Percentiles rank a stretch among this genome's conserved stretches.
Conservation (phyloP, 2,888 invertebrate species). For the Mythimna ferrago region DNA sequence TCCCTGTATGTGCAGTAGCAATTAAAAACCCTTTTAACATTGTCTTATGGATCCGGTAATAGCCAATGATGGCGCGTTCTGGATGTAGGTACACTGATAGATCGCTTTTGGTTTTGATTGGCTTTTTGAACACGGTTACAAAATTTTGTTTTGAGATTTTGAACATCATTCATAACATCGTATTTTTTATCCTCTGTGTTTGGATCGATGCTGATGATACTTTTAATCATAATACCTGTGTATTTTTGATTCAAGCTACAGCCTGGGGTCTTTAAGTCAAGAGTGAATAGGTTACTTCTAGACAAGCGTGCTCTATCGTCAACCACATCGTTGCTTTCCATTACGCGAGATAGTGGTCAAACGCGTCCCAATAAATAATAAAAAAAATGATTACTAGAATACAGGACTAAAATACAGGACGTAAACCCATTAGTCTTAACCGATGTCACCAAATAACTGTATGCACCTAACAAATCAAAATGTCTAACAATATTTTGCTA, state of each 20-base stretch:
- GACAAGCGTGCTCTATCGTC: too few species aligned
- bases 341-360: too few species aligned
- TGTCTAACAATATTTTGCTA: neutral
- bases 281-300: too few species aligned
- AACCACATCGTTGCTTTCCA: too few species aligned
- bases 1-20: slow-evolving; percentile 52
- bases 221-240: too few species aligned
- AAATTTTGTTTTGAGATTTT: neutral
- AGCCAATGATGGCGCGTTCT: slow-evolving; percentile 49
- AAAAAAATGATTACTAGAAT: too few species aligned
- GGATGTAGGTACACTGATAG: slow-evolving; percentile 11
- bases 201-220: too few species aligned
- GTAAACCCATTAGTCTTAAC: neutral
- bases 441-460: neutral
- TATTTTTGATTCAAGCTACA: too few species aligned
- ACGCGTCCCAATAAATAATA: too few species aligned
- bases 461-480: neutral
- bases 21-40: slow-evolving; percentile 60
- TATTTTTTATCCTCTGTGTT: too few species aligned
- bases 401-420: too few species aligned
- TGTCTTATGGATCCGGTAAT: slow-evolving; percentile 57
- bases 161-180: slow-evolving; percentile 1
- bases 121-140: slow-evolving; percentile 14
- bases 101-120: slow-evolving; percentile 27
- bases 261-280: too few species aligned